These are phyloP conservation scores for Gila orcuttii DNA, from an alignment of 2,113 vertebrate genomes.

Conservation along the genomic window DNA sequence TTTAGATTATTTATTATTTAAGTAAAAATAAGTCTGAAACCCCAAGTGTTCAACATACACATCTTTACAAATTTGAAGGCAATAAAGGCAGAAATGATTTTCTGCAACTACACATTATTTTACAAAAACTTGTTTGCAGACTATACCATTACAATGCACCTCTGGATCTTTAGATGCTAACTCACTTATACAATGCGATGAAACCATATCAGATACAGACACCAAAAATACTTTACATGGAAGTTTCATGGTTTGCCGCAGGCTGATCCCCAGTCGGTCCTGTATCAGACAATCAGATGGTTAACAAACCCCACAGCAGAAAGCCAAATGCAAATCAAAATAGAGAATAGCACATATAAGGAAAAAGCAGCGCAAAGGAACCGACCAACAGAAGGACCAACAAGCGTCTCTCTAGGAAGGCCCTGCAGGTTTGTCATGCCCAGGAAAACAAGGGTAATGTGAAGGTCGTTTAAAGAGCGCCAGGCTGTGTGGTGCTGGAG, in stretches of 20 bases:
- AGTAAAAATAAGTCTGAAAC: too few relatives aligned
- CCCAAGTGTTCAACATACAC: too few relatives aligned
- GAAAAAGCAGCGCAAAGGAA: neutral
- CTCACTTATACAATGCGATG: neutral
- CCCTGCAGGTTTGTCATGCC: slow-evolving; percentile 62
- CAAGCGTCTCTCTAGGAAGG: slow-evolving; percentile 60
- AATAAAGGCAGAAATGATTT: too few relatives aligned
- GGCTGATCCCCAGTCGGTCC: neutral
- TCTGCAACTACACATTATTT: too few relatives aligned
- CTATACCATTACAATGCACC: neutral
- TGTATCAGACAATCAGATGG: neutral
- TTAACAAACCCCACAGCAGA: slow-evolving; percentile 2
- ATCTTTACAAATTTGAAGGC: too few relatives aligned
- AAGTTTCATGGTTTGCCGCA: neutral
- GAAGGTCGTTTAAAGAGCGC: slow-evolving; percentile 80
- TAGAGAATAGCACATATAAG: neutral
- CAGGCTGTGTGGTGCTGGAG: slow-evolving; percentile 68
- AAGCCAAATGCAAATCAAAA: slow-evolving; percentile 33
- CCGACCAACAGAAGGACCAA: slow-evolving; percentile 50
- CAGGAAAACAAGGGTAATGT: slow-evolving; percentile 75
- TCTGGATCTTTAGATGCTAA: neutral
- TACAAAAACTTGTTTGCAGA: neutral
- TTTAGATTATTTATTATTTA: too few relatives aligned
- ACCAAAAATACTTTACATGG: neutral
- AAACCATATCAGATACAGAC: neutral